Base-by-base conservation (phyloP, 2,888 invertebrate genomes). In the Aspidiotus rigidus region DNA sequence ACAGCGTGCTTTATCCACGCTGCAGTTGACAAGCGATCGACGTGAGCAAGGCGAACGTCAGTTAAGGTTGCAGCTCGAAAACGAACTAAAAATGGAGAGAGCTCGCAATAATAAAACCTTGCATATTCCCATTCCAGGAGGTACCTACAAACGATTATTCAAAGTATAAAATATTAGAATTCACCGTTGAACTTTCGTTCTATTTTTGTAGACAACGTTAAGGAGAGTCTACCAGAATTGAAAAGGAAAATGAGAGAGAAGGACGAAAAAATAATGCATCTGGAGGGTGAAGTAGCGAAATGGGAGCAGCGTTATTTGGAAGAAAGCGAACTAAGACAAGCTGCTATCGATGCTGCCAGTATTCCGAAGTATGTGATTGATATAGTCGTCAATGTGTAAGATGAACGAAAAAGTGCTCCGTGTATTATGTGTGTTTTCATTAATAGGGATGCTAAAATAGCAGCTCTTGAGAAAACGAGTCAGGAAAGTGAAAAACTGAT, bases 281-380 rank as follows among this genome's bases (percentile, higher is more conserved):
- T 89, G 69, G 90, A 90, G 79, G 88, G 88, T 0, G 90, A 90
- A 76, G 87, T 88, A 75, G 85, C 88, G 74, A 89, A 89, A 80
- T 89, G 89, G 90, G 91, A 92, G 79, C 90, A 90, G 79, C 82
- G 89, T 62, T 90, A 88, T 79, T 80, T 90, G 64, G 90, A 90
- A 78, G 90, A 91, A 78, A 87, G 86, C 72, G 87, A 89, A 56
- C 79, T 88, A 72, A 78, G 90, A 28, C 90, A 90, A 78, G 87
- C 89, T 66, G 89, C 88, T 49, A 87, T 90, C 59, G 89, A 90
- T 77, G 88, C 90, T 70, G 89, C 89, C 63, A 86, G 86, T 75
- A 84, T 85, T 75, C 86, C 86, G 74, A 86, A 86, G 86, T 86
- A 77, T 77, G 79, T 76, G 28, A 28, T 5, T 28, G n/a, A n/a